These are phyloP conservation scores for Camponotus pennsylvanicus DNA, from an alignment of 1,140 invertebrate species.

Conservation along the genomic window DNA sequence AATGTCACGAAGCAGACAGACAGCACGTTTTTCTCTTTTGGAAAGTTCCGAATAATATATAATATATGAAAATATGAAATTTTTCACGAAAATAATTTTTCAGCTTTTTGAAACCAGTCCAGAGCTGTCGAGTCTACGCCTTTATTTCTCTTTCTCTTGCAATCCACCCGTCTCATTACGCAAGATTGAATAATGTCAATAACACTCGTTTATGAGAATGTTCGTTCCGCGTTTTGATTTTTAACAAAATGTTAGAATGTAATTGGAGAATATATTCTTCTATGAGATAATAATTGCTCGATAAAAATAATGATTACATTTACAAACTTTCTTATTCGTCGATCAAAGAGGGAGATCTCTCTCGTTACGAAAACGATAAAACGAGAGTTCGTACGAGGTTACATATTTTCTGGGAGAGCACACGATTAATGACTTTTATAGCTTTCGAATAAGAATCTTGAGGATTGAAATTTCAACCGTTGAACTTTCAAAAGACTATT, in stretches of 20 bases:
- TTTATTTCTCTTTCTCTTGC: not conserved
- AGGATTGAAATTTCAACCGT: not conserved
- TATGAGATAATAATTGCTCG: not conserved
- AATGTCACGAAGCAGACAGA: slow-evolving; percentile 15
- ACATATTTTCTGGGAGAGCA: slow-evolving; percentile 31
- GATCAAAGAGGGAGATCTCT: slow-evolving; percentile 22
- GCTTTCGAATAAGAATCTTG: not conserved
- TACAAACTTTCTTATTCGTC: slow-evolving; percentile 36
- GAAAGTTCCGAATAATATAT: slow-evolving; percentile 23
- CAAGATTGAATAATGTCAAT: slow-evolving; percentile 33
- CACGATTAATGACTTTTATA: not conserved
- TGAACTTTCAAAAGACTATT: not conserved
- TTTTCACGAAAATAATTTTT: not conserved
- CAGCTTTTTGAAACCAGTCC: slow-evolving; percentile 59
- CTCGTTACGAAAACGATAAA: not conserved
- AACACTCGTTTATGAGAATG: not conserved
- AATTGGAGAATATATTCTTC: not conserved
- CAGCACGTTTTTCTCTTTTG: not conserved
- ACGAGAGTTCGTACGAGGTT: not conserved
- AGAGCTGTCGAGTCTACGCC: slow-evolving; percentile 4
- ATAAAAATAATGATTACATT: not conserved
- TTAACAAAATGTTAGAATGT: not conserved
- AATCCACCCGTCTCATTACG: not conserved
- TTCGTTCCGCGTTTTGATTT: not conserved
- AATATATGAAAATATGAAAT: not conserved